Percentiles rank a stretch among this genome's conserved stretches.
Conservation (phyloP, 2,888 invertebrate species). For the Griposia aprilina region DNA sequence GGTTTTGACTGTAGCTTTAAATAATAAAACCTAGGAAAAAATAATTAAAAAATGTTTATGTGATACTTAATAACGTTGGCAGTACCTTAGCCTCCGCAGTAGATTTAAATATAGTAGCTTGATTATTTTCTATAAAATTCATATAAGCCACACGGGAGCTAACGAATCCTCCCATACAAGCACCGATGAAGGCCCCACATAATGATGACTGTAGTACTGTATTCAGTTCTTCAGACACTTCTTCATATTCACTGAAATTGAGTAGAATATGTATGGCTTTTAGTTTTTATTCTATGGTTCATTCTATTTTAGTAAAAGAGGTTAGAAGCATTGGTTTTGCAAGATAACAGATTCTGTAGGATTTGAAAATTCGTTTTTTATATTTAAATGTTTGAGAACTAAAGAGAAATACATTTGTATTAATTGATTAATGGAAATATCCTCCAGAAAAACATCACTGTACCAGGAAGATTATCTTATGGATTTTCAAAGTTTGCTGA, state of each 20-base stretch:
- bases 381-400: not conserved
- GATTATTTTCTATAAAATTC: constrained; percentile 93
- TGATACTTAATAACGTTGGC: not conserved
- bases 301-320: not conserved
- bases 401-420: not conserved
- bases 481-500: constrained; percentile 35
- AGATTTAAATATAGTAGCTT: constrained; percentile 92
- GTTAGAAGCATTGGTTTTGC: not conserved
- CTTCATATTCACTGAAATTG: constrained; percentile 92
- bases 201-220: constrained; percentile 91
- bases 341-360: not conserved
- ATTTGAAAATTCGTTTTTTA: not conserved
- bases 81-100: constrained; percentile 92
- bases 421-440: not conserved
- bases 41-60: not conserved
- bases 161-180: constrained; percentile 92
- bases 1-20: too few species aligned
- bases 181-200: constrained; percentile 92
- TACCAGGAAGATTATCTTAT: not conserved
- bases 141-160: constrained; percentile 91
- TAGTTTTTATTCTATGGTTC: not conserved
- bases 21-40: too few species aligned
- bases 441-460: not conserved
- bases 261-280: not conserved
- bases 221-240: constrained; percentile 91